Base-by-base conservation (phyloP, 2,888 invertebrate species). In the Xylota sylvarum region DNA sequence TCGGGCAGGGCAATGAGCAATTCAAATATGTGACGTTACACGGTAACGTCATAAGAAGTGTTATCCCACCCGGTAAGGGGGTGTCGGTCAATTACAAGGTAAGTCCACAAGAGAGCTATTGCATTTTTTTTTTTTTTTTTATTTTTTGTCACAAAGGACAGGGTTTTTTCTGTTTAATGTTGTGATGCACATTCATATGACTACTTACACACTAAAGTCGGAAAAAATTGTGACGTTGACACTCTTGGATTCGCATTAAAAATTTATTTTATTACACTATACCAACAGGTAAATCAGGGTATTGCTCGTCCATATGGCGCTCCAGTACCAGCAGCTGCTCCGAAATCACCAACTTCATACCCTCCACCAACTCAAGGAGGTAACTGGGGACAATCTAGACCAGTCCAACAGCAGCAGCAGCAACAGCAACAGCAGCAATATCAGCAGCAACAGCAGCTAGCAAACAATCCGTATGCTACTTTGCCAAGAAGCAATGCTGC, bases 51-150 rank as follows among this genome's bases (percentile, higher is more conserved):
- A 93, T 93, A 87, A 91, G 91, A 88, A 93, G 93, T 88, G 93
- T 93, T 86, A 90, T 91, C 88, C 91, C 93, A 81, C 92, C 93
- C 83, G 93, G 93, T 90, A 93, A 92, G 90, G 92, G 93, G 67
- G 89, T 89, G 23, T 89, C 89, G 83, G 82, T 89, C 88, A 91
- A 88, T 88, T 92, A 92, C 82, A 91, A 90, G 91, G 92, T 92
- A 91, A 89, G 91, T 90, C 64, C 62, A 35, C 40, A 30, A 43
- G 23, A 67, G 12, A n/a, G 19, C 60, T 43, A 55, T 64, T 52
- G 35, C 64, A 46, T 77, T 43, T 52, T 70, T 32, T 55, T 32
- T 35, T 23, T 7, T 12, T 32, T 35, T 23, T 7, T 12, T 9
- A 14, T 17, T 19, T 19, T 37, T 9, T n/a, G 1, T 3, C 64